Percentiles rank a stretch among this genome's conserved stretches.
phyloP scores from a whole-genome alignment of 2,888 invertebrate species.

The Xanthia icteritia region DNA sequence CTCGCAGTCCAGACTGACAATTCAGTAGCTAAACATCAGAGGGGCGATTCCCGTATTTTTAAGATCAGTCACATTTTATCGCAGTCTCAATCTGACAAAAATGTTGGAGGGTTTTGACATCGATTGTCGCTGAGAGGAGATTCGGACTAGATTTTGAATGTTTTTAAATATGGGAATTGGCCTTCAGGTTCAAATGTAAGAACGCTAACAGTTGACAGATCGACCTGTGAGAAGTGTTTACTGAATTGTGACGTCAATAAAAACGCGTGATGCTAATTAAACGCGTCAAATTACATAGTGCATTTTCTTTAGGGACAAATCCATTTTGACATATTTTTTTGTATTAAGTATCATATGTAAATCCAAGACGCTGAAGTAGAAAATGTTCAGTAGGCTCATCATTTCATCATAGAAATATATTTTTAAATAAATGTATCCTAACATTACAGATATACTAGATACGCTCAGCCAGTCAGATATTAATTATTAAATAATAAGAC shows the following conservation, averaged over 20 bases:
- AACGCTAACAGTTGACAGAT: neutral
- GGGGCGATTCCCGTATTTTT: neutral
- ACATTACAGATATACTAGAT: conserved; percentile 23
- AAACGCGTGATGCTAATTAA: neutral
- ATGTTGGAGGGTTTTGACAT: too few species aligned
- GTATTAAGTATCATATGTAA: neutral
- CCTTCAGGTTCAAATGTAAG: neutral
- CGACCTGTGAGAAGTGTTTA: neutral
- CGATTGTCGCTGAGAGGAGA: too few species aligned
- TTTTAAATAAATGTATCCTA: conserved; percentile 5
- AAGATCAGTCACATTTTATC: neutral
- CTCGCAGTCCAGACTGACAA: neutral
- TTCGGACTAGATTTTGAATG: too few species aligned
- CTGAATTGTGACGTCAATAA: neutral
- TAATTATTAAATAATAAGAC: neutral
- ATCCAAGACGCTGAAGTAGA: conserved; percentile 23
- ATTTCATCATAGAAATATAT: conserved; percentile 1
- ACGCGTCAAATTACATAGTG: neutral
- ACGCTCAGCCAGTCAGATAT: neutral
- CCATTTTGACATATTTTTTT: too few species aligned
- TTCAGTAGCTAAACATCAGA: neutral
- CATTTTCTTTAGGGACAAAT: neutral
- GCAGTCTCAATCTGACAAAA: too few species aligned
- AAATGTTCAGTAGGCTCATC: conserved; percentile 36
- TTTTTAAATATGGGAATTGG: neutral